Conservation (phyloP, 1,140 invertebrate species). For the Glossosoma conforme region DNA sequence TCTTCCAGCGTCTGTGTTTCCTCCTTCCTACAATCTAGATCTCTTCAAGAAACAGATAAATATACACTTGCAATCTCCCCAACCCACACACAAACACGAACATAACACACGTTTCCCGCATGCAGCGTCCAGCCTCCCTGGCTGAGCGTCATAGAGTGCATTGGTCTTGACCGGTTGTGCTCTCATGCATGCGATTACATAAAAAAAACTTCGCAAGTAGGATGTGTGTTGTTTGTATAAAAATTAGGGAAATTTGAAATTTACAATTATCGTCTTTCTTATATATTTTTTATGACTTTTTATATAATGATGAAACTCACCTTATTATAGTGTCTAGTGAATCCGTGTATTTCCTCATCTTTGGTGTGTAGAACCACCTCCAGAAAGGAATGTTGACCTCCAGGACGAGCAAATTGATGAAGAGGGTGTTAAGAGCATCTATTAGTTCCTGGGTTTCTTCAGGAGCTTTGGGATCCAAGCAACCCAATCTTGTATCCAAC, state of each 20-base stretch:
- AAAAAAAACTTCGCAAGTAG: too few relatives aligned
- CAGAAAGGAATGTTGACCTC: conserved; percentile 75
- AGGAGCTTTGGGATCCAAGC: conserved; percentile 49
- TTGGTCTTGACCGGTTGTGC: too few relatives aligned
- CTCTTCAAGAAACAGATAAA: too few relatives aligned
- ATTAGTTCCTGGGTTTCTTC: conserved; percentile 68
- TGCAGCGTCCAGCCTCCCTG: too few relatives aligned
- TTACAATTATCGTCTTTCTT: not conserved
- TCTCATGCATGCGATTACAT: too few relatives aligned
- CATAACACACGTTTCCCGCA: too few relatives aligned
- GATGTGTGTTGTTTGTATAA: not conserved
- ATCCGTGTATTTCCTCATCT: conserved; percentile 65
- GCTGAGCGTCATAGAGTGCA: too few relatives aligned
- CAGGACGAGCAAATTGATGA: conserved; percentile 68
- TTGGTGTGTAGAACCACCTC: conserved; percentile 67
- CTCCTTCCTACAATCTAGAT: too few relatives aligned
- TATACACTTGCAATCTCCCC: too few relatives aligned
- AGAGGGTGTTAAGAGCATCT: conserved; percentile 70
- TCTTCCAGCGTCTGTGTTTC: too few relatives aligned
- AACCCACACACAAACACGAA: too few relatives aligned
- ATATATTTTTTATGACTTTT: not conserved
- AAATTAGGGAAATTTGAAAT: not conserved
- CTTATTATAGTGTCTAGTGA: conserved; percentile 65
- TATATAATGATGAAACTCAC: conserved; percentile 51
- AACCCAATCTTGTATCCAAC: conserved; percentile 71